These are phyloP conservation scores for Tichodroma muraria DNA, from an alignment of 2,113 vertebrate genomes.

Conservation along the genomic window DNA sequence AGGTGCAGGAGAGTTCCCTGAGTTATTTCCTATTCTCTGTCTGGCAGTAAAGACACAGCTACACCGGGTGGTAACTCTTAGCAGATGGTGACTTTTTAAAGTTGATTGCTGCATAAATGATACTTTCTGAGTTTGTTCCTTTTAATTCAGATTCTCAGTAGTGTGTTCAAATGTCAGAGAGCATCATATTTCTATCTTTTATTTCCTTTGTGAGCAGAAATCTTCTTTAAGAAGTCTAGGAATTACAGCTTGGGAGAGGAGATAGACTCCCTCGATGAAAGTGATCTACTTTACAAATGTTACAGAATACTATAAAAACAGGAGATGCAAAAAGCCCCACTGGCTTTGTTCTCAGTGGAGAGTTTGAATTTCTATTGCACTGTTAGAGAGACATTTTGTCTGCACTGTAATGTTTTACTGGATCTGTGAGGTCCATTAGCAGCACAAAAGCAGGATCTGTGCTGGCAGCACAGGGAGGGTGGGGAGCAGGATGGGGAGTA, in stretches of 20 bases:
- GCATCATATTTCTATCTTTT: constrained; percentile 28
- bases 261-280: background rate
- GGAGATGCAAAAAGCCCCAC: background rate
- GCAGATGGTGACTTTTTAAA: constrained; percentile 50
- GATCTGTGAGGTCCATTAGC: background rate
- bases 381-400: background rate
- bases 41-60: background rate
- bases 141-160: constrained; percentile 28
- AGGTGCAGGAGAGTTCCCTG: background rate
- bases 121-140: constrained; percentile 21
- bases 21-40: constrained; percentile 12
- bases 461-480: background rate
- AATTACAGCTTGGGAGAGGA: constrained; percentile 9
- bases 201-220: constrained; percentile 41
- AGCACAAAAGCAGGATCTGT: background rate
- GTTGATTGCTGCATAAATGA: constrained; percentile 10
- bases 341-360: constrained; percentile 18
- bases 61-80: constrained; percentile 2
- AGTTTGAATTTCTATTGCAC: constrained; percentile 22
- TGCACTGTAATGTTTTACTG: background rate
- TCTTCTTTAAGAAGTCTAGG: constrained; percentile 9
- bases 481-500: no score
- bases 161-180: constrained; percentile 15
- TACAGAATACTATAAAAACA: constrained; percentile 12
- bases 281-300: constrained; percentile 21